Evolutionary conservation across 2,797 vertebrate genomes (phyloP), one percentile per base, ranked within the genome.

Genomic region (Myripristis jacobus): DNA sequence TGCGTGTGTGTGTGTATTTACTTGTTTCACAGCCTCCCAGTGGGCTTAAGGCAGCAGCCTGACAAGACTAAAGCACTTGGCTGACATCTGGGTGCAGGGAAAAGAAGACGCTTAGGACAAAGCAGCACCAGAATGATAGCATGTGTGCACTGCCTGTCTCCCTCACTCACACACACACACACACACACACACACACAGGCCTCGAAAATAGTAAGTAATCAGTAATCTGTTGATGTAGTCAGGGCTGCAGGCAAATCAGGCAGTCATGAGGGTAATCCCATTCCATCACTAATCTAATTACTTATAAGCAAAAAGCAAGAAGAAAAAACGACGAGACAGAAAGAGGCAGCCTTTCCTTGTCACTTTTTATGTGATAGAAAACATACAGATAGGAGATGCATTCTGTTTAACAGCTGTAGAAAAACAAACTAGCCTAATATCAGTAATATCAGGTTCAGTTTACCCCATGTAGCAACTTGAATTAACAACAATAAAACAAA

Each of bases 301-400:
- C 21, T 57, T 52, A 34, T n/a, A 34, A 18, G 19, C 19, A 25
- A 5, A 19, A 41, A 10, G 9, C 2, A 8, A 54, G 10, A 41
- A 16, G 0, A 2, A 19, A 74, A 74, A 51, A 62, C 7, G 7
- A n/a, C 0, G 16, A 73, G 25, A 75, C 18, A 22, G 16, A 68
- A 18, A 61, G 48, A 13, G 4, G 13, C 1, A 15, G 58, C 59
- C 6, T 66, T 78, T 53, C 43, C 43, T 65, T 64, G 48, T 81
- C 16, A 80, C 56, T 79, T 87, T 83, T 83, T 85, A 84, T 77
- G 77, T 83, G 41, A 83, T 89, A 89, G 80, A 90, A 89, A 91
- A 90, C 70, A 80, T 66, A 87, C 68, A 88, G 74, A 86, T 61
- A 73, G 66, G 64, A 78, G 67, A 78, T 59, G 85, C 73, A 76